These are phyloP conservation scores for Mus spretus DNA, from an alignment of 2,797 vertebrate species.

Conservation along the genomic window DNA sequence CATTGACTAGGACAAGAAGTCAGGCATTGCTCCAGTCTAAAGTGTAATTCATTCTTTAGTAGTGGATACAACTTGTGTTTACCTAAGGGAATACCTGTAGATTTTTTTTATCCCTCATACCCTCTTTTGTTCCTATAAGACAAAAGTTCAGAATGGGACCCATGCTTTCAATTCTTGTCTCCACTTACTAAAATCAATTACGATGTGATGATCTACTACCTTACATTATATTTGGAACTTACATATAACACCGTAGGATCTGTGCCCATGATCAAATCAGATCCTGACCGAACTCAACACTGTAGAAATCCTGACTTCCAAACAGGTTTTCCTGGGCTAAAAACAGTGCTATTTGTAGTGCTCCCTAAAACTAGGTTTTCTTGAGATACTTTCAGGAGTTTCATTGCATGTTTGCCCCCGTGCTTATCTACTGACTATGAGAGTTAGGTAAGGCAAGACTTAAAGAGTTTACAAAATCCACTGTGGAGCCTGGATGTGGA, in stretches of 20 bases:
- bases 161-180: slow-evolving; percentile 76
- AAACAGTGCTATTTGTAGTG: not conserved
- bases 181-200: slow-evolving; percentile 64
- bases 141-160: slow-evolving; percentile 64
- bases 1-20: slow-evolving; percentile 6
- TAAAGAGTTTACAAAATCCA: slow-evolving; percentile 35
- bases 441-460: not conserved
- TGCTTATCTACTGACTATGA: not conserved
- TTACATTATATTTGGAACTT: slow-evolving; percentile 65
- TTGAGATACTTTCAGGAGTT: not conserved
- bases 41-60: not conserved
- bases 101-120: not conserved
- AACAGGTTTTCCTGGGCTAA: not conserved
- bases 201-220: slow-evolving; percentile 71
- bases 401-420: not conserved
- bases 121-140: slow-evolving; percentile 54
- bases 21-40: not conserved
- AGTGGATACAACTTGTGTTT: slow-evolving; percentile 9
- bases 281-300: not conserved
- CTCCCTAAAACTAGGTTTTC: not conserved
- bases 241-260: slow-evolving; percentile 17
- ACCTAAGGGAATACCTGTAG: not conserved
- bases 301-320: slow-evolving; percentile 19
- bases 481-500: not conserved
- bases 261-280: slow-evolving; percentile 45